A percentile compares a stretch with the other conserved stretches of the same genome.
phyloP scores from a whole-genome alignment of 1,140 invertebrate species.

The Drosophila nikananu region DNA sequence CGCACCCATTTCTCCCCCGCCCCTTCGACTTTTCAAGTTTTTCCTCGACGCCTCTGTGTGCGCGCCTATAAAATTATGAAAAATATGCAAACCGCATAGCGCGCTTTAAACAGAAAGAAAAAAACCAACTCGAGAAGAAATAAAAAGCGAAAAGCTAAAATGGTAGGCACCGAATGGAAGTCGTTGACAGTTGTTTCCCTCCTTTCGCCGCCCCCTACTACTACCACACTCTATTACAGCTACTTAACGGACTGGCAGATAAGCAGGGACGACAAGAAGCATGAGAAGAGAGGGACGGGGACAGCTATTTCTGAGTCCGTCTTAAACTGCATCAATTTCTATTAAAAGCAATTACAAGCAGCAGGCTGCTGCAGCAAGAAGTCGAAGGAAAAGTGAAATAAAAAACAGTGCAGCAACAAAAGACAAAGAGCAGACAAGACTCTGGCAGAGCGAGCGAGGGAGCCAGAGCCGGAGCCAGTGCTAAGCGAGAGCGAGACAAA shows the following conservation, averaged over 20 bases:
- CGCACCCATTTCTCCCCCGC: constrained; percentile 69
- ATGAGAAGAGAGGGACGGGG: constrained; percentile 4
- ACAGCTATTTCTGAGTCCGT: constrained; percentile 51
- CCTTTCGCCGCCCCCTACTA: constrained; percentile 11
- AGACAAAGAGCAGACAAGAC: constrained; percentile 70
- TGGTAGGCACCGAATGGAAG: constrained; percentile 54
- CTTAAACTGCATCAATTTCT: constrained; percentile 77
- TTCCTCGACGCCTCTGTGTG: constrained; percentile 27
- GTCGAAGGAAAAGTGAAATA: constrained; percentile 51
- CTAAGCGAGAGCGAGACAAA: constrained; percentile 31
- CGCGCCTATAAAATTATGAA: constrained; percentile 61
- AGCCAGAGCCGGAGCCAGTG: constrained; percentile 13
- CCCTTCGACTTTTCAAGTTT: constrained; percentile 30
- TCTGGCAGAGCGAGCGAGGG: constrained; percentile 24
- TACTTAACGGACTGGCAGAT: constrained; percentile 60
- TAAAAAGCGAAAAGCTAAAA: constrained; percentile 59
- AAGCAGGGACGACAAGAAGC: constrained; percentile 32
- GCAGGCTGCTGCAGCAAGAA: constrained; percentile 44
- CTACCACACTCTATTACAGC: constrained; percentile 51
- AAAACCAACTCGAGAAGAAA: constrained; percentile 21
- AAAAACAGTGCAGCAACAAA: constrained; percentile 71
- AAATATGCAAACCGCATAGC: constrained; percentile 81
- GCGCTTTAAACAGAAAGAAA: constrained; percentile 53
- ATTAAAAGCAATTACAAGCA: constrained; percentile 83
- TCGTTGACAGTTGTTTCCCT: constrained; percentile 54